Conservation (phyloP, 1,140 invertebrate species). For the Aleiodes sp. region DNA sequence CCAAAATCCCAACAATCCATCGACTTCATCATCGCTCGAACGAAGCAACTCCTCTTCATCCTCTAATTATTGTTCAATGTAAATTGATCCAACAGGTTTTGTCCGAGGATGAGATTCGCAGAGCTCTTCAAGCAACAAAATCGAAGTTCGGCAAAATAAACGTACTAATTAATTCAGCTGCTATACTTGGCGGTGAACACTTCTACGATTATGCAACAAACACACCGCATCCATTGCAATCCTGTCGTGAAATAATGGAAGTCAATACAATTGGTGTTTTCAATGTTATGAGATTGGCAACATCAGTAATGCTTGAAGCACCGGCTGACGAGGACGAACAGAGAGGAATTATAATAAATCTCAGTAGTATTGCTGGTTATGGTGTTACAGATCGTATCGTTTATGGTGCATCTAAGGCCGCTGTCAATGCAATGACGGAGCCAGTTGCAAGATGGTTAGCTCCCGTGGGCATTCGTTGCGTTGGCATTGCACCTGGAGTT, state of each 20-base stretch:
- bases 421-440: not conserved
- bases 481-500: constrained; percentile 6
- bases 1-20: too few relatives aligned
- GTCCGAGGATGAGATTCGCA: not conserved
- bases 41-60: too few relatives aligned
- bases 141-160: not conserved
- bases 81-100: not conserved
- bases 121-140: not conserved
- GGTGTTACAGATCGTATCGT: not conserved
- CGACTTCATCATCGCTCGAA: too few relatives aligned
- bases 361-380: not conserved
- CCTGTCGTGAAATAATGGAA: not conserved
- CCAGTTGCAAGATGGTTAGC: not conserved
- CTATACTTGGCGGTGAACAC: not conserved
- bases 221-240: not conserved
- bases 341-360: not conserved
- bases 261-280: not conserved
- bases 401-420: constrained; percentile 2
- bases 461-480: not conserved
- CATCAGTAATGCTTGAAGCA: not conserved
- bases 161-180: not conserved
- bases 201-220: not conserved
- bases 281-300: not conserved
- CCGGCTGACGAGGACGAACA: not conserved
- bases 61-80: too few relatives aligned